Evolutionary conservation across 2,113 vertebrate genomes (phyloP).

Genomic region (Anguilla japonica): DNA sequence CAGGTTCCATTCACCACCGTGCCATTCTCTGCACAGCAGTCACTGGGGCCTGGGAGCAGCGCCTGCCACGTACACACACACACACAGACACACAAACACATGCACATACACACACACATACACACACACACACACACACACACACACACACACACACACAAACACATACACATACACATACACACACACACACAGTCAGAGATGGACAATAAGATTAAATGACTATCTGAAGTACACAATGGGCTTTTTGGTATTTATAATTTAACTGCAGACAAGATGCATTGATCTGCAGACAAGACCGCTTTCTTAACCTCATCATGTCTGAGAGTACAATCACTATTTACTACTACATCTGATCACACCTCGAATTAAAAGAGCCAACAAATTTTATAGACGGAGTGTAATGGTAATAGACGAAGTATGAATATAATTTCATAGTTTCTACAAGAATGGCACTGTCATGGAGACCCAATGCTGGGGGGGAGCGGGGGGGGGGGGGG

Average conservation of each 20-base stretch:
- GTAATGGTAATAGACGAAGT: neutral
- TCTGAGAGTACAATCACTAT: neutral
- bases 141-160: too few relatives aligned
- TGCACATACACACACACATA: neutral
- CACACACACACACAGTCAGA: neutral
- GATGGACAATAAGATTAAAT: neutral
- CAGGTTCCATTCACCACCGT: slow-evolving; percentile 76
- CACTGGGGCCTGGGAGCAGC: slow-evolving; percentile 59
- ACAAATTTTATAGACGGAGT: too few relatives aligned
- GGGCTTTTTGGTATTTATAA: neutral
- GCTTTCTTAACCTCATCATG: neutral
- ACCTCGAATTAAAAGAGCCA: neutral
- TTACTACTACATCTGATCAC: neutral
- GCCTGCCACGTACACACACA: slow-evolving; percentile 48
- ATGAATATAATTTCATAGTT: neutral
- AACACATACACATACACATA: neutral
- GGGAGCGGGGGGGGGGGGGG: too few relatives aligned
- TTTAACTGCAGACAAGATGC: neutral
- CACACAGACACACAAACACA: neutral
- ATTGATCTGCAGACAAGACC: neutral
- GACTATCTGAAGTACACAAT: neutral
- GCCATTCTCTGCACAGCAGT: slow-evolving; percentile 77
- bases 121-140: neutral
- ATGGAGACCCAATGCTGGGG: neutral
- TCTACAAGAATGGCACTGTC: too few relatives aligned